Base-by-base conservation (phyloP, 2,113 vertebrate genomes). In the Epinephelus cyanopodus region DNA sequence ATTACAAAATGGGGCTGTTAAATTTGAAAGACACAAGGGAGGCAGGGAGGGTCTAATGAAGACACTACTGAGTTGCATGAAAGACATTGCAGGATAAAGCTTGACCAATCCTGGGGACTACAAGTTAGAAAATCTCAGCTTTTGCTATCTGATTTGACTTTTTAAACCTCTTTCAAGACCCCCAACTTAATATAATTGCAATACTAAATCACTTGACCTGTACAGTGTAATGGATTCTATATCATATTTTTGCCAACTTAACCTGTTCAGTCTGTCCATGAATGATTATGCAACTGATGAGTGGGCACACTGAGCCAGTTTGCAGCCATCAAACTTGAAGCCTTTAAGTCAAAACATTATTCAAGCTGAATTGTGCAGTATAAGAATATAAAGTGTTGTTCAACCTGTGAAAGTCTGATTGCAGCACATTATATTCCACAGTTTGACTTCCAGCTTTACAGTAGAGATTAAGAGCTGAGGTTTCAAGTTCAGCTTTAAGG, bases 401-500 rank as follows among this genome's bases (percentile, higher is more conserved):
- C 47, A 45, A 74, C 72, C 73, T 19, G 61, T 39, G 58, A 79
- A 64, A 19, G 73, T 53, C 25, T 25, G 45, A 78, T 78, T 50
- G 29, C 52, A 27, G 73, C 58, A 45, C 58, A 66, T 72, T 53
- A 56, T 58, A 82, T 83, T 65, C 64, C 39, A 54, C 56, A 42
- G 53, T 53, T 53, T 25, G 29, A 76, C 62, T 82, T 56, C 42
- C n/a, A 23, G 62, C 39, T 74, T 74, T 52, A 64, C 23, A 33
- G 79, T n/a, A 18, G 45, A 75, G 77, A 90, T 88, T 86, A 86
- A 76, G 75, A 70, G 72, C 64, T 1, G 21, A 64, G 47, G 72
- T 77, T 83, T 81, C 54, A 72, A 61, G 57, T 77, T 89, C 57
- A 70, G 83, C 71, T 82, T 74, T 57, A 53, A 79, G 74, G 79